Conservation (phyloP, 1,140 invertebrate species). For the Cotesia vestalis region DNA sequence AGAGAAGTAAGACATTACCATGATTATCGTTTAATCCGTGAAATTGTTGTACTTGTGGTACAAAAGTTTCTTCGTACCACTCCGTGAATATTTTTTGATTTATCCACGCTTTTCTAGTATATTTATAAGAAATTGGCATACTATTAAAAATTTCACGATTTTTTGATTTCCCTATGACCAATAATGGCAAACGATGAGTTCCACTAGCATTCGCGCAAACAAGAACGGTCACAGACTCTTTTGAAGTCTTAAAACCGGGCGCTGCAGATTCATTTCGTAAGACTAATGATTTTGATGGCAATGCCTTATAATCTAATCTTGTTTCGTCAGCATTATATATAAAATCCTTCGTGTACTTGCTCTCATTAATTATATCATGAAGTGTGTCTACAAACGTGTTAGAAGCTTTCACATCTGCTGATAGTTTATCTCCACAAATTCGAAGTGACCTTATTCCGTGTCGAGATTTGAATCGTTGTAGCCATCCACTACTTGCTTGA, state of each 20-base stretch:
- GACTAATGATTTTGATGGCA: conserved; percentile 41
- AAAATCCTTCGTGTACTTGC: conserved; percentile 32
- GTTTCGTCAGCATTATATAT: conserved; percentile 50
- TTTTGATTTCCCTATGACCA: conserved; percentile 47
- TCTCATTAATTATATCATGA: background rate
- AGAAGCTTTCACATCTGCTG: conserved; percentile 22
- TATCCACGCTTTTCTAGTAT: conserved; percentile 46
- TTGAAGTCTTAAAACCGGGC: conserved; percentile 41
- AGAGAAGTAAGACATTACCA: conserved; percentile 58
- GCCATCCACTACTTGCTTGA: conserved; percentile 41
- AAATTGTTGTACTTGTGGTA: no score
- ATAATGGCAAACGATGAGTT: conserved; percentile 42
- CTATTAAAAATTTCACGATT: conserved; percentile 41
- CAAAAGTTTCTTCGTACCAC: no score
- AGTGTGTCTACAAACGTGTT: no score
- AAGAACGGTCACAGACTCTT: conserved; percentile 54
- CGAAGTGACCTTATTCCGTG: conserved; percentile 42
- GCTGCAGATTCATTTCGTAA: conserved; percentile 35
- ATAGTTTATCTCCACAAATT: conserved; percentile 40
- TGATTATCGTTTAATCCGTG: conserved; percentile 26
- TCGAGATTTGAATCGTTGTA: conserved; percentile 43
- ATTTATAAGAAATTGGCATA: conserved; percentile 37
- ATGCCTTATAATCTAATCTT: conserved; percentile 42
- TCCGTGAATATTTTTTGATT: conserved; percentile 36
- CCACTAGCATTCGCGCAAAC: conserved; percentile 45